Base-by-base conservation (phyloP, 1,140 invertebrate species). In the Psilanteris sp. region DNA sequence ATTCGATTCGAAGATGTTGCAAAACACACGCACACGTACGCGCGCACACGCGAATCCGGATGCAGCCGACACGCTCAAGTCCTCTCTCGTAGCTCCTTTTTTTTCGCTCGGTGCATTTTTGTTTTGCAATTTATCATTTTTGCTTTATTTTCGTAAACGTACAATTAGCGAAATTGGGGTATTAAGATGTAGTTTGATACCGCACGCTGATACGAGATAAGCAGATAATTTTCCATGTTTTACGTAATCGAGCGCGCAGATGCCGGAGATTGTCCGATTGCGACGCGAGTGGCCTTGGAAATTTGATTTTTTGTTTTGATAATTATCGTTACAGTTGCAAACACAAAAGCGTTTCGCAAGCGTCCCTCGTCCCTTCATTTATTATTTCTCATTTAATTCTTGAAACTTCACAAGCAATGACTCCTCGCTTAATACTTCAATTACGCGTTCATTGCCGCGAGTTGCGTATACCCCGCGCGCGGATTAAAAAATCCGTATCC, bases 121-220 rank as follows among this genome's bases (percentile, higher is more conserved):
- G 31, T 68, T 50, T 41, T 6, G 26, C 55, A 54, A 61, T 61
- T 61, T 37, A 61, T 71, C 13, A 55, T 34, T 50, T 57, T 39
- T 46, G 37, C 24, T 61, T 71, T 71, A 67, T 57, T 57, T 71
- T 61, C 43, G 54, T 37, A 13, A 54, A 37, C 46, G 39, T 71
- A 15, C 67, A 71, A 71, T 71, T 71, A 71, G 39, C 55, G 46
- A 61, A 61, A 71, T 71, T 61, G 54, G 43, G 29, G 43, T 59
- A 70, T 70, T 70, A 61, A 70, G 66, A 61, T 70, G 54, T 70
- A 59, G 34, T 50, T 52, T 70, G 50, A 68, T 68, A 16, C 13
- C 3, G 4, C 15, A 10, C 0, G 16, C 11, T 32, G 66, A 70
- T 70, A 59, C 10, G 5, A 52, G 66, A 52, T 43, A 43, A 55